Conservation (phyloP, 2,888 invertebrate genomes). For the Toxonevra muliebris region DNA sequence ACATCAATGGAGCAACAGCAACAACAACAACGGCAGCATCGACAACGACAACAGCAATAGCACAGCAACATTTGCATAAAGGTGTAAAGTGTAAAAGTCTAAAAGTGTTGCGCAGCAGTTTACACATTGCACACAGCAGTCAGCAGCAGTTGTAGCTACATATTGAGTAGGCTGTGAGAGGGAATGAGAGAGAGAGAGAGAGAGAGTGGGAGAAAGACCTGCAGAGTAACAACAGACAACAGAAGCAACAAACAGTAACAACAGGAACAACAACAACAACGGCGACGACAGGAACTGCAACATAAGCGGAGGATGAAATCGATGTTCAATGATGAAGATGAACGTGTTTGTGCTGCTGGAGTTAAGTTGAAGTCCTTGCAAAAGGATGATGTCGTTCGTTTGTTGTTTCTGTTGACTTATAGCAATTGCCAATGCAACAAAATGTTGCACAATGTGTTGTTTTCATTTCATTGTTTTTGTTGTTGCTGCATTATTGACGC, state of each 20-base stretch:
- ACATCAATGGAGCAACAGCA: conserved; percentile 43
- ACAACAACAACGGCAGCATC: conserved; percentile 35
- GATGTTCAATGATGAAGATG: conserved; percentile 54
- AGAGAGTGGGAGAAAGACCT: too few relatives aligned
- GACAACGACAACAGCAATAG: conserved; percentile 42
- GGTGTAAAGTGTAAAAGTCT: conserved; percentile 52
- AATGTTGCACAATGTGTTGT: conserved; percentile 21
- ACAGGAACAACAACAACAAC: conserved; percentile 5
- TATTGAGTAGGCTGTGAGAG: too few relatives aligned
- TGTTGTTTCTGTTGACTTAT: conserved; percentile 21
- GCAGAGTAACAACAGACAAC: neutral
- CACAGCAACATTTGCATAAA: conserved; percentile 61
- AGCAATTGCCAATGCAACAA: conserved; percentile 25
- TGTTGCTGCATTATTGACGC: conserved; percentile 41
- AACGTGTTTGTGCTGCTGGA: conserved; percentile 57
- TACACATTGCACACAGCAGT: neutral
- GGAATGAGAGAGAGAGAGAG: too few relatives aligned
- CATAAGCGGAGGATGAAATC: neutral
- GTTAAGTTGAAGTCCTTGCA: conserved; percentile 37
- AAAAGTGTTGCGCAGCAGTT: conserved; percentile 38
- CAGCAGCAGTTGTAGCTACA: neutral
- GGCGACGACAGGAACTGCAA: neutral
- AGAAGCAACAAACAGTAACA: neutral
- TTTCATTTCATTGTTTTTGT: conserved; percentile 30
- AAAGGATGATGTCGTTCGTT: conserved; percentile 4